Percentiles rank a stretch among this genome's conserved stretches.
Evolutionary conservation across 1,140 invertebrate species (phyloP).

Genomic region (Drosophila punjabiensis): DNA sequence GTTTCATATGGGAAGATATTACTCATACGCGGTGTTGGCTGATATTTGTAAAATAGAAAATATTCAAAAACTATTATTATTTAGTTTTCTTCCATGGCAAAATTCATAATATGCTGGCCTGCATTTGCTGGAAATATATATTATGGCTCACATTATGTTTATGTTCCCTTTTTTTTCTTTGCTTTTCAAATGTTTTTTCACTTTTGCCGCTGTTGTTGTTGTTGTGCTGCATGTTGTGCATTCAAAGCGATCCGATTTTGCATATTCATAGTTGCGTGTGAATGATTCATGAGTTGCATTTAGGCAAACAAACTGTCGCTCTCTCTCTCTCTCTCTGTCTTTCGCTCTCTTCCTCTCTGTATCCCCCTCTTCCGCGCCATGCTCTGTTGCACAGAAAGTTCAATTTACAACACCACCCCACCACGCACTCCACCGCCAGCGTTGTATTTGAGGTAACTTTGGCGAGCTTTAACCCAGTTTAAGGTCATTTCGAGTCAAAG

Average conservation of each 20-base stretch:
- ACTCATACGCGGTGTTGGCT: slow-evolving; percentile 10
- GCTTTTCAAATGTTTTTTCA: slow-evolving; percentile 18
- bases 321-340: slow-evolving; percentile 21
- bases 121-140: not conserved
- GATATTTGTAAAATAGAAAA: not conserved
- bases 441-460: slow-evolving; percentile 54
- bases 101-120: not conserved
- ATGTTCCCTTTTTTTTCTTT: not conserved
- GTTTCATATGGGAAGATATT: not conserved
- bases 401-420: slow-evolving; percentile 46
- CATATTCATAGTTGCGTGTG: slow-evolving; percentile 55
- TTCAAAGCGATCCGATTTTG: slow-evolving; percentile 43
- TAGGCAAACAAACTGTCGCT: slow-evolving; percentile 43
- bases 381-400: slow-evolving; percentile 79
- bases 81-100: not conserved
- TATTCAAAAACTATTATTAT: not conserved
- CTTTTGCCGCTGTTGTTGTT: slow-evolving; percentile 3
- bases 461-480: slow-evolving; percentile 80
- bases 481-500: slow-evolving; percentile 82
- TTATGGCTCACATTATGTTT: slow-evolving; percentile 9
- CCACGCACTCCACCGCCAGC: not conserved
- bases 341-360: slow-evolving; percentile 4
- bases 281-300: slow-evolving; percentile 65
- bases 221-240: slow-evolving; percentile 37
- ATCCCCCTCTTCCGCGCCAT: slow-evolving; percentile 30